These are phyloP conservation scores for Apus apus DNA, from an alignment of 2,113 vertebrate species.

Conservation along the genomic window DNA sequence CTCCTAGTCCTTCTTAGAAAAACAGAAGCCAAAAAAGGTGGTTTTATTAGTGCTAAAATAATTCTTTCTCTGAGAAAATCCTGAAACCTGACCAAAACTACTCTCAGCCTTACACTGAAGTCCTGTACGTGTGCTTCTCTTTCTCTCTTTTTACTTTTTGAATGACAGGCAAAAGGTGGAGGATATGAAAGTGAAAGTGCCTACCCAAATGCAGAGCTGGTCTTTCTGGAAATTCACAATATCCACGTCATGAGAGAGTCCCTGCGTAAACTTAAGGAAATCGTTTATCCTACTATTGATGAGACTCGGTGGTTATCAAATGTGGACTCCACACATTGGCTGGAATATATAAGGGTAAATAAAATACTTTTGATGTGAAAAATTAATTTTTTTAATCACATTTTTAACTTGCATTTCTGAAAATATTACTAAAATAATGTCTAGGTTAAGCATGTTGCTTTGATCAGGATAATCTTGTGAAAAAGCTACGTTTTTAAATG, in stretches of 20 bases:
- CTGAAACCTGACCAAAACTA: neutral
- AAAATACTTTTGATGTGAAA: conserved; percentile 33
- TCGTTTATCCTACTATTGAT: conserved; percentile 91
- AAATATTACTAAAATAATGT: neutral
- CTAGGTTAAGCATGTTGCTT: neutral
- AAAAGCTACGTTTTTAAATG: neutral
- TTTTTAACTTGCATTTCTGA: neutral
- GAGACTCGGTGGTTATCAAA: conserved; percentile 90
- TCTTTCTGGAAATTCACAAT: conserved; percentile 95
- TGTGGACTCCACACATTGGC: conserved; percentile 93
- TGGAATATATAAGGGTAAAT: conserved; percentile 95
- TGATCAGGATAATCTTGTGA: neutral
- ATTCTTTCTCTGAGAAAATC: neutral
- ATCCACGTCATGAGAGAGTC: conserved; percentile 98
- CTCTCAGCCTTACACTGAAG: neutral
- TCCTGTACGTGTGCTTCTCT: neutral
- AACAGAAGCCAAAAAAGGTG: neutral
- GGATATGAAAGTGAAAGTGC: conserved; percentile 92
- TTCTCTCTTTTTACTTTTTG: neutral
- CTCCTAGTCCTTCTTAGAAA: neutral
- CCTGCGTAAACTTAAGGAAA: conserved; percentile 92
- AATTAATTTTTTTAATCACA: neutral
- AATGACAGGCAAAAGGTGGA: conserved; percentile 89
- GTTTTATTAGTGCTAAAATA: neutral
- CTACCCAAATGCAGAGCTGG: conserved; percentile 90